Base-by-base conservation (phyloP, 2,888 invertebrate genomes). In the Lagria hirta region DNA sequence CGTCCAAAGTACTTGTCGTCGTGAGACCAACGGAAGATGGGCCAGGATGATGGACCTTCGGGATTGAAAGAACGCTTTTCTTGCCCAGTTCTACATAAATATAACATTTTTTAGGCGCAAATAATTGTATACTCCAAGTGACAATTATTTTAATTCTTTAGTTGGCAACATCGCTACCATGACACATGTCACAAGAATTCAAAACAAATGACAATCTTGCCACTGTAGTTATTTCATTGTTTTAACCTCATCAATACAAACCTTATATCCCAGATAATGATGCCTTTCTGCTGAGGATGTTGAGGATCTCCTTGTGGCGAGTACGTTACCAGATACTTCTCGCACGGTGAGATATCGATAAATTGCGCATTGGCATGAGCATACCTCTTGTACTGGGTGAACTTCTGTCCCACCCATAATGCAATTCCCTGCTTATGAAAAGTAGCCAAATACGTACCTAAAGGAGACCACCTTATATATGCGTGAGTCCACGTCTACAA, bases 321-420 rank as follows among this genome's bases (percentile, higher is more conserved):
- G 69, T 95, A 97, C 0, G 96, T 94, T 1, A 98, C 93, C 51
- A 98, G 73, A 70, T 96, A 98, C 62, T 92, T 92, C 75, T 99
- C 99, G 71, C 92, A 90, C 0, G 99, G 98, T 5, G 98, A 99
- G 73, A 96, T 99, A 61, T 97, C 96, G 46, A 98, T 92, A 61
- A 92, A 92, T 62, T 95, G 89, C 0, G 97, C 98, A 51, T 88
- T 87, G 0, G 83, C 78, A 62, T 95, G 97, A 43, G 82, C 83
- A 71, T 97, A 98, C 65, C 89, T 87, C 68, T 89, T 90, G 62
- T 95, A 89, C 71, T 95, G 93, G 1, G 83, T 80, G 74, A 94
- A 98, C 60, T 85, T 84, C 13, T 92, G 90, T 0, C 98, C 98
- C 10, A 95, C 98, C 99, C 99, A 99, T 27, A 99, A 76, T 0